Percentiles rank a stretch among this genome's conserved stretches.
Conservation (phyloP, 1,140 invertebrate genomes). For the Sitodiplosis mosellana region DNA sequence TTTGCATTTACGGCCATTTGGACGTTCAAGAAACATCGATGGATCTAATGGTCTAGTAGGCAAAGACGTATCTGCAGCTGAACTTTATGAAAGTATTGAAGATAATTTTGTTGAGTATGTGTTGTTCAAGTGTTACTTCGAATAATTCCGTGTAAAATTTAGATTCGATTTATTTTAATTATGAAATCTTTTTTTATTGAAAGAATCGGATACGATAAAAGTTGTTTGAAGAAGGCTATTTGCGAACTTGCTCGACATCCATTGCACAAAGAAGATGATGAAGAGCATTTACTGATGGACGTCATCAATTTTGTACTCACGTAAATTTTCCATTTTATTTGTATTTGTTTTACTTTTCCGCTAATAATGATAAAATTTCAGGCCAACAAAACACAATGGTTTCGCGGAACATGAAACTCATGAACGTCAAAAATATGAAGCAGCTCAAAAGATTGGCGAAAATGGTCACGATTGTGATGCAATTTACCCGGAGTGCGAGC, state of each 20-base stretch:
- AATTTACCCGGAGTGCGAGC: constrained; percentile 15
- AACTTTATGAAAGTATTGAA: constrained; percentile 15
- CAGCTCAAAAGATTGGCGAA: constrained; percentile 16
- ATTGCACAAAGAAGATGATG: constrained; percentile 11
- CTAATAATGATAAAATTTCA: no score
- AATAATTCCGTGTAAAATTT: no score
- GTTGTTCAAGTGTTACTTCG: background rate
- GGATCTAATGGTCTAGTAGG: constrained; percentile 11
- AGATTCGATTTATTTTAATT: no score
- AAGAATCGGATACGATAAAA: constrained; percentile 15
- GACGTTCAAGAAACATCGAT: constrained; percentile 63
- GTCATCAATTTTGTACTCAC: constrained; percentile 18
- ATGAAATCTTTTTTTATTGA: background rate
- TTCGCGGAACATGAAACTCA: constrained; percentile 12
- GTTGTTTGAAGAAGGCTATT: constrained; percentile 17
- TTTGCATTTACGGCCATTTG: constrained; percentile 91
- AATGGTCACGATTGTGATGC: constrained; percentile 13
- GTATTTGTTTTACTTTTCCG: no score
- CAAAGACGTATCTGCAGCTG: constrained; percentile 18
- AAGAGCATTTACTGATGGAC: constrained; percentile 10
- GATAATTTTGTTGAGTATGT: constrained; percentile 7
- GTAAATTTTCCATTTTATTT: no score
- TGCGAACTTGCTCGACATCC: constrained; percentile 21
- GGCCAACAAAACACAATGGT: constrained; percentile 19
- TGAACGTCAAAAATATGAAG: constrained; percentile 16